Evolutionary conservation across 2,113 vertebrate species (phyloP).

Genomic region (Leiothrix lutea): DNA sequence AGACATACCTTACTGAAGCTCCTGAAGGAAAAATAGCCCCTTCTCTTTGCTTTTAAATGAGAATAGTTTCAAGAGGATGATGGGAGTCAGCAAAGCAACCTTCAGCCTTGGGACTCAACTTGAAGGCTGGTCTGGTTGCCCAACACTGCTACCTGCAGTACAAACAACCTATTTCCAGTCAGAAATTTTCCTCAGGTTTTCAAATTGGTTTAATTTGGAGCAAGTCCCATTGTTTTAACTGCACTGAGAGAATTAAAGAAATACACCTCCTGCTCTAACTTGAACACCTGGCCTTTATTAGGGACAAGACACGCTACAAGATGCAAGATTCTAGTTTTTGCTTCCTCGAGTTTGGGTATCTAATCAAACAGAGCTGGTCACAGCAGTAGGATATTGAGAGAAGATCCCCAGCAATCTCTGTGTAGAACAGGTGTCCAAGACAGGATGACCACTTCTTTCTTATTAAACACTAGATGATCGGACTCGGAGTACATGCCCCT

Average conservation of each 20-base stretch:
- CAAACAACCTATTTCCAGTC: neutral
- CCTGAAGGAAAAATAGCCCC: neutral
- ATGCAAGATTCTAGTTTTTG: neutral
- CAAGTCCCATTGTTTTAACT: neutral
- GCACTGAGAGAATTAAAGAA: neutral
- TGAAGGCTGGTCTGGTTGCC: neutral
- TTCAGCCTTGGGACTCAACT: neutral
- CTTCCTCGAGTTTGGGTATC: fast-evolving
- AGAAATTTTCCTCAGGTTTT: neutral
- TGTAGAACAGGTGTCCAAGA: neutral
- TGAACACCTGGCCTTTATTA: neutral
- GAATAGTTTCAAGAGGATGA: neutral
- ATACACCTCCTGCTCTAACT: neutral
- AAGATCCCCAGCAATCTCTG: neutral
- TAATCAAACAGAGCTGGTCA: neutral
- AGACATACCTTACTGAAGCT: neutral
- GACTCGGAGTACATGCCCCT: neutral
- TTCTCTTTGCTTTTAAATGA: neutral
- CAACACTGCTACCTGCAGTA: neutral
- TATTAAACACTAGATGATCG: neutral
- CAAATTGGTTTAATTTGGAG: neutral
- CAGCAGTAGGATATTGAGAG: neutral
- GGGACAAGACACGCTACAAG: neutral
- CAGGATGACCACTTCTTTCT: neutral
- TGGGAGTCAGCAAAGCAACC: neutral